A percentile compares a stretch with the other conserved stretches of the same genome.
These are phyloP conservation scores for Lagodon rhomboides DNA, from an alignment of 2,797 vertebrate species.

Conservation along the genomic window DNA sequence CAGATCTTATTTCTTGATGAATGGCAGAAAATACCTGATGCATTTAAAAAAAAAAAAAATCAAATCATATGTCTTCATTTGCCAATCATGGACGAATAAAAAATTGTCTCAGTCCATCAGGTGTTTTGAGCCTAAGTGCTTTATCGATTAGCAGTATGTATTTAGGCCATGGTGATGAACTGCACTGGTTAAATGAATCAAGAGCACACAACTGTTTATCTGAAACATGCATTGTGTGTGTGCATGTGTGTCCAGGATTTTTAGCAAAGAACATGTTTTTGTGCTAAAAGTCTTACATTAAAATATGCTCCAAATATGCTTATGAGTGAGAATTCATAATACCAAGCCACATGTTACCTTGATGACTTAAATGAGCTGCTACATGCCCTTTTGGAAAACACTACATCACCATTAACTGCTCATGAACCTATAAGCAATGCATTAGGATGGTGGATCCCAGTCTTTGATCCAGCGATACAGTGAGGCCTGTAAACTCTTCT, in stretches of 20 bases:
- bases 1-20: slow-evolving; percentile 30
- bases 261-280: background rate
- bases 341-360: slow-evolving; percentile 55
- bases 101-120: slow-evolving; percentile 54
- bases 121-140: slow-evolving; percentile 70
- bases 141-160: slow-evolving; percentile 25
- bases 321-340: slow-evolving; percentile 56
- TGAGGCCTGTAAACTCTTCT: slow-evolving; percentile 3
- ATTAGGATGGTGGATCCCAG: slow-evolving; percentile 67
- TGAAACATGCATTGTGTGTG: slow-evolving; percentile 57
- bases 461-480: slow-evolving; percentile 65
- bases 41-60: background rate
- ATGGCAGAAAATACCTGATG: slow-evolving; percentile 79
- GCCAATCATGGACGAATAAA: slow-evolving; percentile 4
- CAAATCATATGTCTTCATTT: background rate
- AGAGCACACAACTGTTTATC: slow-evolving; percentile 28
- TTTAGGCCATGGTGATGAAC: slow-evolving; percentile 59
- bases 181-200: slow-evolving; percentile 52
- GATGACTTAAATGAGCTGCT: slow-evolving; percentile 58
- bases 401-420: slow-evolving; percentile 44
- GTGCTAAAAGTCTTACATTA: slow-evolving; percentile 15
- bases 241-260: background rate
- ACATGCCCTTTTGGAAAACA: slow-evolving; percentile 66
- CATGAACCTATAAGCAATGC: slow-evolving; percentile 75
- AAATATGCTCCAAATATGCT: slow-evolving; percentile 6